Evolutionary conservation across 2,888 invertebrate species (phyloP).

Genomic region (Chrysina gloriosa): DNA sequence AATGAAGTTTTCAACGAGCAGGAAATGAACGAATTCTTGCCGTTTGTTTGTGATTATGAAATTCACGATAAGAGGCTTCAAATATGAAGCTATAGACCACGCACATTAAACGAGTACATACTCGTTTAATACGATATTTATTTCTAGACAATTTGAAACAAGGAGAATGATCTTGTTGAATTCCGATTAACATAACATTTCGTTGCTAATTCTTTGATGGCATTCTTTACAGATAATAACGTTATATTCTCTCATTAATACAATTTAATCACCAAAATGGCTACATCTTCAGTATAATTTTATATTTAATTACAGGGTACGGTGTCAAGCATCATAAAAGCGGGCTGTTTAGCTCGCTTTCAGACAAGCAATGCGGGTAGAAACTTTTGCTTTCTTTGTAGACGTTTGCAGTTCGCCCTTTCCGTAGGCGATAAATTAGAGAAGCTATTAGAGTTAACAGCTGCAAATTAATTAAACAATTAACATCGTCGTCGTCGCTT

Average conservation of each 20-base stretch:
- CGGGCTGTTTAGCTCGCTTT: slow-evolving; percentile 9
- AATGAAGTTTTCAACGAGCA: no score
- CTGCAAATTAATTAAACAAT: slow-evolving; percentile 23
- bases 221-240: background rate
- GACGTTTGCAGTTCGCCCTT: background rate
- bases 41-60: no score
- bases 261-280: slow-evolving; percentile 7
- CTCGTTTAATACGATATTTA: no score
- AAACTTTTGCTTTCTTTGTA: slow-evolving; percentile 2
- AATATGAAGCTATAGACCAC: no score
- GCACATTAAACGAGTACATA: no score
- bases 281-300: slow-evolving; percentile 7
- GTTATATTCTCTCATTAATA: background rate
- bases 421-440: slow-evolving; percentile 18
- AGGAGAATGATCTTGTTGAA: no score
- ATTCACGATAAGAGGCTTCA: no score
- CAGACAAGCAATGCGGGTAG: slow-evolving; percentile 24
- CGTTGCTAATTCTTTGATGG: background rate
- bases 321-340: slow-evolving; percentile 26
- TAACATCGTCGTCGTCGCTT: background rate
- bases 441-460: slow-evolving; percentile 19
- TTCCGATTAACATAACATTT: no score
- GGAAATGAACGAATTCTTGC: no score
- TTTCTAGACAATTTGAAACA: no score
- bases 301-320: slow-evolving; percentile 26